Evolutionary conservation across 2,113 vertebrate genomes (phyloP), one percentile per base, ranked within the genome.

Genomic region (Pleuronectes platessa): DNA sequence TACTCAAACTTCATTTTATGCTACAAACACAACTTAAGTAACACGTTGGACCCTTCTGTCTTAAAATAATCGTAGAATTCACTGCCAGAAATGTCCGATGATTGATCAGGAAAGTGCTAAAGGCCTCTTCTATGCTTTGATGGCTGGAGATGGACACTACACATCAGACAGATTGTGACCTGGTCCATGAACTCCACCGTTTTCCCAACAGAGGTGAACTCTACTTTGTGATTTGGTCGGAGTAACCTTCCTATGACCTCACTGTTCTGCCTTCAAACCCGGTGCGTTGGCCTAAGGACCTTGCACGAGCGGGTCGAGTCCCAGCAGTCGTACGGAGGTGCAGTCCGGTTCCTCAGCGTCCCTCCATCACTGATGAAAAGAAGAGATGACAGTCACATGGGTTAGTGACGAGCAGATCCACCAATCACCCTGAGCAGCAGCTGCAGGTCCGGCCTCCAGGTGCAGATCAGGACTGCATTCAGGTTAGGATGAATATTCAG

Each of bases 291-390:
- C 17, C 17, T 51, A 1, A 51, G 5, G 47, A 51, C 47, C 47
- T 51, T 42, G 11, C 0, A 8, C 21, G 9, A 26, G 26, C 67
- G 12, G 2, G 6, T 0, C 26, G 26, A 51, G 37, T 69, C 54
- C 35, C n/a, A 11, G 49, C 21, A 35, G 18, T 24, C 73, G 37
- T 0, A 45, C 77, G 27, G 23, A 20, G 58, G 54, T 37, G 61
- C 24, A 62, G 45, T 66, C 42, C 49, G 0, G 62, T 9, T 68
- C 72, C 0, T 81, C 35, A 42, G 17, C 65, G 31, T 61, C 35
- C 68, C 12, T 66, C 55, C 67, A 3, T 61, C 68, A 1, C 84
- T 80, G 66, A 26, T 15, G 5, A 49, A 61, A 40, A 45, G 9
- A 63, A 7, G 55, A 63, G 0, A 60, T 5, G 37, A 59, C 20